Evolutionary conservation across 53 echinoderm and acorn worm genomes (phyloP).

Genomic region (Zoroaster sp.): DNA sequence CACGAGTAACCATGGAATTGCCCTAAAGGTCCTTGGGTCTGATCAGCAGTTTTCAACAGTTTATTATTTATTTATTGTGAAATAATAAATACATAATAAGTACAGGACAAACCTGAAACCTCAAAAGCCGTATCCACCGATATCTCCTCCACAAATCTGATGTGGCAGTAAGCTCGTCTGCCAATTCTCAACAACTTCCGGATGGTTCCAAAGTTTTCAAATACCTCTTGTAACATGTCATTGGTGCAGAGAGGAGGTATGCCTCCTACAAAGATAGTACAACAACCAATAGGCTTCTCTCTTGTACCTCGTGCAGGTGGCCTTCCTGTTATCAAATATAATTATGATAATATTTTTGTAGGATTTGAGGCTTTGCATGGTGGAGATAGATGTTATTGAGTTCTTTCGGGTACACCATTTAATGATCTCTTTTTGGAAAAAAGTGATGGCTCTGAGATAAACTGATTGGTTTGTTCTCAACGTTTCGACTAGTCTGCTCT

Average conservation of each 20-base stretch:
- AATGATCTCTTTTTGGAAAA: too few relatives aligned
- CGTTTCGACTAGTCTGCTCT: too few relatives aligned
- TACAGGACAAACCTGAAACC: constrained; percentile 73
- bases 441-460: too few relatives aligned
- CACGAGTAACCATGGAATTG: too few relatives aligned
- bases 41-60: too few relatives aligned
- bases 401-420: too few relatives aligned
- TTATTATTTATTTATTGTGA: neutral
- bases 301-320: constrained; percentile 41
- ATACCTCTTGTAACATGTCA: constrained; percentile 67
- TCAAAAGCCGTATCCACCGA: constrained; percentile 70
- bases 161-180: constrained; percentile 73
- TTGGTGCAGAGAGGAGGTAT: constrained; percentile 62
- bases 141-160: constrained; percentile 65
- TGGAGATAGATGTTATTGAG: too few relatives aligned
- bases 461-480: too few relatives aligned
- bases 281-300: constrained; percentile 78
- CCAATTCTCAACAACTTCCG: constrained; percentile 50
- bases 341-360: too few relatives aligned
- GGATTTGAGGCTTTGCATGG: too few relatives aligned
- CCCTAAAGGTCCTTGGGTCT: too few relatives aligned
- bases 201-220: constrained; percentile 64
- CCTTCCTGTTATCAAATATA: neutral
- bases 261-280: constrained; percentile 71
- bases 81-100: too few relatives aligned